phyloP scores from a whole-genome alignment of 92 coral and sea anemone species.

The Paragorgia papillata region DNA sequence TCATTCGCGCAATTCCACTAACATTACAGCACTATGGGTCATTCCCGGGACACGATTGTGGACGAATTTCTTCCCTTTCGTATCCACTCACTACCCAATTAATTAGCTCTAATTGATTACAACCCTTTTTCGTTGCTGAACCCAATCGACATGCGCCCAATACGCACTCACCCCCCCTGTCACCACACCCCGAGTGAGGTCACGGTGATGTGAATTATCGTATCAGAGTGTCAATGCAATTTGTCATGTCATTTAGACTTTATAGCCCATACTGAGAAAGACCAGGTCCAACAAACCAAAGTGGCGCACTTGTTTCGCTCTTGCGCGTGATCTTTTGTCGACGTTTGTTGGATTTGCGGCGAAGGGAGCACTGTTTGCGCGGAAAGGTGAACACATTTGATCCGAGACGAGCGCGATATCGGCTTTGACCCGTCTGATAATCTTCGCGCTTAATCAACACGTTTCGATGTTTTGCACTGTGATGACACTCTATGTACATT shows the following conservation, averaged over 20 bases:
- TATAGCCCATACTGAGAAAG: conserved; percentile 9
- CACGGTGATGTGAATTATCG: conserved; percentile 22
- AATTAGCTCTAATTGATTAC: conserved; percentile 99
- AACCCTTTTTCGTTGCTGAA: conserved; percentile 48
- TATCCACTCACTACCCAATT: conserved; percentile 62
- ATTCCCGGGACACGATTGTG: too few species aligned
- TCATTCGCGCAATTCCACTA: too few species aligned
- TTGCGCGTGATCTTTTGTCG: background rate
- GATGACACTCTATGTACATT: conserved; percentile 45
- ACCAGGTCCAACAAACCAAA: conserved; percentile 19
- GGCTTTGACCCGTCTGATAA: background rate
- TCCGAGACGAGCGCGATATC: background rate
- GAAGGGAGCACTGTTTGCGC: background rate
- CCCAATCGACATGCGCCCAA: background rate
- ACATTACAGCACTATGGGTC: too few species aligned
- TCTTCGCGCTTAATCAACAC: conserved; percentile 40
- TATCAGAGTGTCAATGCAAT: conserved; percentile 22
- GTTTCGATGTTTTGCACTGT: conserved; percentile 28
- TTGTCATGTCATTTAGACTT: conserved; percentile 29
- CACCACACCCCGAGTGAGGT: conserved; percentile 20
- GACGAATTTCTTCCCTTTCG: conserved; percentile 13
- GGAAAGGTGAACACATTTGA: background rate
- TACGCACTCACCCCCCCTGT: conserved; percentile 30
- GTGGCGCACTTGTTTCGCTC: background rate
- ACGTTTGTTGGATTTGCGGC: background rate